phyloP scores from a whole-genome alignment of 2,888 invertebrate genomes.

The Plemyria rubiginata region DNA sequence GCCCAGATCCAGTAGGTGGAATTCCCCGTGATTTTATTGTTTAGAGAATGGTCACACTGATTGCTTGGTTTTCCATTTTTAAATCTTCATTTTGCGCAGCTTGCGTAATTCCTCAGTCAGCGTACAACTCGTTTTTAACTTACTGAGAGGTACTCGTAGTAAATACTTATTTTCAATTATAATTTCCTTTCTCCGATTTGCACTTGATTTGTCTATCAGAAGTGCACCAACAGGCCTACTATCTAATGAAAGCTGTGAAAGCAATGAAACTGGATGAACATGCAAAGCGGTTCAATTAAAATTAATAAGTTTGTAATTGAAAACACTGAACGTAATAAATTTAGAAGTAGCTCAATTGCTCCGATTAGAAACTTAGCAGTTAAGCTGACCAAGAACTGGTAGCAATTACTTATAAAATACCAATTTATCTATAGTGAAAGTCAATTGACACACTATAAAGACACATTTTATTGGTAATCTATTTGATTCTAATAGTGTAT shows the following conservation, averaged over 20 bases:
- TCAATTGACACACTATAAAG: constrained; percentile 26
- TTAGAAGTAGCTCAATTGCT: constrained; percentile 40
- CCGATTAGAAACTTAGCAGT: constrained; percentile 33
- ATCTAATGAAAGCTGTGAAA: constrained; percentile 49
- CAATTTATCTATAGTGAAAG: constrained; percentile 32
- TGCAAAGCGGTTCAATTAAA: constrained; percentile 49
- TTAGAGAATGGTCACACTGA: too few species aligned
- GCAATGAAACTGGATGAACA: constrained; percentile 47
- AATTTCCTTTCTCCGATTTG: background rate
- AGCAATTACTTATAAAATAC: constrained; percentile 21
- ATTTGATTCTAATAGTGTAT: background rate
- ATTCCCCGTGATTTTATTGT: too few species aligned
- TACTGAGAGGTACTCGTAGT: too few species aligned
- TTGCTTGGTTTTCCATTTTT: too few species aligned
- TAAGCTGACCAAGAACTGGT: constrained; percentile 14
- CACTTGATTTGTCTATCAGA: background rate
- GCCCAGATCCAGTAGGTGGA: too few species aligned
- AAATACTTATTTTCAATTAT: background rate
- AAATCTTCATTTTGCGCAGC: too few species aligned
- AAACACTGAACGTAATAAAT: constrained; percentile 44
- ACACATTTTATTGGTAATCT: background rate
- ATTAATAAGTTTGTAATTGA: constrained; percentile 44
- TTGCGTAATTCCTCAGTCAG: too few species aligned
- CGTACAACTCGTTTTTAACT: too few species aligned
- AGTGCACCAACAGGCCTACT: constrained; percentile 4